phyloP scores from a whole-genome alignment of 2,113 vertebrate genomes.

The Hymenochirus boettgeri region DNA sequence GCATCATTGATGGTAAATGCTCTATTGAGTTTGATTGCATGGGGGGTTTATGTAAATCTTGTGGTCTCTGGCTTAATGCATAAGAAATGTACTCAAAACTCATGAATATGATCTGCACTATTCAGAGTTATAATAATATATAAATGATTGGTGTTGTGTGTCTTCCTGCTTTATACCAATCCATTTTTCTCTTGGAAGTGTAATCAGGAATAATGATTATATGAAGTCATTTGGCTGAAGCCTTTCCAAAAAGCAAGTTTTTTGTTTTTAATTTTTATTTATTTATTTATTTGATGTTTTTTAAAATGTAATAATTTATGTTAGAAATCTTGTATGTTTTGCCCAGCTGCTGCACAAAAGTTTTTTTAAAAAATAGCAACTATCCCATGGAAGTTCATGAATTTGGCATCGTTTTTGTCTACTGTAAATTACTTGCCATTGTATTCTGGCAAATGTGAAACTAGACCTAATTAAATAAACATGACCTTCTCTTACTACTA shows the following conservation, averaged over 20 bases:
- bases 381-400: constrained; percentile 26
- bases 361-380: not conserved
- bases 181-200: not conserved
- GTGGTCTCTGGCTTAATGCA: no score
- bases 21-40: no score
- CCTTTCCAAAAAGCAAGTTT: not conserved
- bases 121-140: no score
- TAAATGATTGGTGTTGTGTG: not conserved
- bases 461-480: constrained; percentile 10
- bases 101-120: no score
- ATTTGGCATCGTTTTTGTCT: constrained; percentile 1
- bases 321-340: not conserved
- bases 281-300: not conserved
- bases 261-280: no score
- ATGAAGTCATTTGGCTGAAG: not conserved
- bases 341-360: constrained; percentile 18
- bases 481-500: constrained; percentile 9
- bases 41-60: no score
- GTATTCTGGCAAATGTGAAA: not conserved
- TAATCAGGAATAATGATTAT: constrained; percentile 2
- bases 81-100: no score
- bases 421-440: constrained; percentile 16
- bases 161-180: not conserved
- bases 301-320: constrained; percentile 1
- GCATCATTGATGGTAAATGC: no score